phyloP scores from a whole-genome alignment of 2,113 vertebrate species.

The Perca schrenkii region DNA sequence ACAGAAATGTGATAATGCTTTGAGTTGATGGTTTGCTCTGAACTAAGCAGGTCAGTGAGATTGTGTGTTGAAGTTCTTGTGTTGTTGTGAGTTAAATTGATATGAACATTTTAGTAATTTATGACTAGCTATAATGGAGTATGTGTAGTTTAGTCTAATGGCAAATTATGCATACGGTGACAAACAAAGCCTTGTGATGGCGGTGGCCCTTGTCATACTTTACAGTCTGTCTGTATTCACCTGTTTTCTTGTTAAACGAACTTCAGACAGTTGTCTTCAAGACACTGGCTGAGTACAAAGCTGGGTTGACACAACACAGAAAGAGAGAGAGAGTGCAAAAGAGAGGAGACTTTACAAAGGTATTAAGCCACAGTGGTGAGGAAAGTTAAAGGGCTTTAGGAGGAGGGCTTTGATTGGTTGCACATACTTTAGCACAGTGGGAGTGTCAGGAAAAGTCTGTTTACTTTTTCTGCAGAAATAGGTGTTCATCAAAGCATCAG shows the following conservation, averaged over 20 bases:
- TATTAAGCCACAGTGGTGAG: slow-evolving; percentile 22
- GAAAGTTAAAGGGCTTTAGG: slow-evolving; percentile 46
- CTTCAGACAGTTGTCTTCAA: slow-evolving; percentile 59
- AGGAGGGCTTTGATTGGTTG: slow-evolving; percentile 31
- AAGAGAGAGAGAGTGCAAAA: neutral
- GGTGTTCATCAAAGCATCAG: slow-evolving; percentile 58
- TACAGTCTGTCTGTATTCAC: slow-evolving; percentile 13
- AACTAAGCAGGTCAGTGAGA: neutral
- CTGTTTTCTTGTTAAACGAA: slow-evolving; percentile 49
- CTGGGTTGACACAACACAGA: slow-evolving; percentile 55
- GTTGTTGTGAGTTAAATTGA: neutral
- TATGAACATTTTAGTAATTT: neutral
- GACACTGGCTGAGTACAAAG: slow-evolving; percentile 29
- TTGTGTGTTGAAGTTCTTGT: neutral
- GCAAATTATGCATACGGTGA: slow-evolving; percentile 1
- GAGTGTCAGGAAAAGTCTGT: slow-evolving; percentile 57
- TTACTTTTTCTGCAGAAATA: slow-evolving; percentile 55
- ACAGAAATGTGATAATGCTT: slow-evolving; percentile 1
- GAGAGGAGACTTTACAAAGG: slow-evolving; percentile 2
- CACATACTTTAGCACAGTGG: slow-evolving; percentile 20
- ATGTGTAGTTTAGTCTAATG: neutral
- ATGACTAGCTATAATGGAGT: neutral
- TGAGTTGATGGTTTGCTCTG: neutral
- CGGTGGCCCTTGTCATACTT: slow-evolving; percentile 4
- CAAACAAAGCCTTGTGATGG: neutral